Evolutionary conservation across 1,140 invertebrate genomes (phyloP), one percentile per base, ranked within the genome.

Genomic region (Heliconius hewitsoni): DNA sequence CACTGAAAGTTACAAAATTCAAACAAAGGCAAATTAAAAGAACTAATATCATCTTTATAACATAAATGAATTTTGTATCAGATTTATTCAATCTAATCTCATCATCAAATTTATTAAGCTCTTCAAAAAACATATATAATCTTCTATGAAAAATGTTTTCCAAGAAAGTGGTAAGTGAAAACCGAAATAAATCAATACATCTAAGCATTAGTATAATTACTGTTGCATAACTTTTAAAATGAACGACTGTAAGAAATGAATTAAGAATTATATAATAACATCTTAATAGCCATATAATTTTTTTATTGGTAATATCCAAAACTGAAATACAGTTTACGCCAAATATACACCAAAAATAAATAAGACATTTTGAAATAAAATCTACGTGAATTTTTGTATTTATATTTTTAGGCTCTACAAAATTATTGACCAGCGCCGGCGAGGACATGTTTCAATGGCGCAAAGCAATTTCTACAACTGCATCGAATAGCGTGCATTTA

Each of bases 71-170:
- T 39, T 37, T 13, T 39, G 11, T 42, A 9, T 71, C 71, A 71
- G 23, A 66, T 66, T 16, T 39, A 19, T 39, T 71, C 0, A 39
- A 19, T 39, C 34, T 72, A 3, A 72, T 72, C 4, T 72, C 30
- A 72, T 37, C n/a, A 72, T 72, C 71, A 42, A 72, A 72, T 37
- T 72, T 39, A 72, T 72, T 39, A n/a, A 72, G 13, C 8, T 39
- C n/a, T n/a, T 13, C 34, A 27, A 39, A 72, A 72, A 77, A 71
- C 1, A 66, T 30, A 66, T 27, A 30, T 27, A 66, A 66, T 30
- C 60, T 66, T 66, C 60, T 66, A 66, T 66, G 27, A 30, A 66
- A 66, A 1, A 66, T 30, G 1, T 66, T 66, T 66, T 66, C 60
- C 23, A 66, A 66, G 13, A 66, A 66, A 66, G 23, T 66, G 27